Conservation (phyloP, 2,888 invertebrate genomes). For the Deilephila elpenor region DNA sequence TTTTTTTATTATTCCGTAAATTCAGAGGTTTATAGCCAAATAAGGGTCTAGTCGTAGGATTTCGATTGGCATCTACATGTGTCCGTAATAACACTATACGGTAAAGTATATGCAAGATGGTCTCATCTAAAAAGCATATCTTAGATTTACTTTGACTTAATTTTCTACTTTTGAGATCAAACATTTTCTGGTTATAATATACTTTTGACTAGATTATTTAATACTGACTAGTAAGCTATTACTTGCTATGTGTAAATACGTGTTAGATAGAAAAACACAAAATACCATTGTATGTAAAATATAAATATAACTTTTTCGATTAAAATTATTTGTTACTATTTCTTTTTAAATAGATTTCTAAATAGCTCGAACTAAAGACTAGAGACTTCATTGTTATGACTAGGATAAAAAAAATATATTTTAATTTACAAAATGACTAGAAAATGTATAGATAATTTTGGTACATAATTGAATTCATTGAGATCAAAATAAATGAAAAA, state of each 20-base stretch:
- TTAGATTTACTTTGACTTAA: background rate
- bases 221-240: background rate
- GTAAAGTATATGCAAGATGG: constrained; percentile 7
- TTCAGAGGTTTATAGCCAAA: background rate
- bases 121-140: background rate
- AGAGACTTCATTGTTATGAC: background rate
- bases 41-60: background rate
- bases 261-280: too few relatives aligned
- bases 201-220: constrained; percentile 1
- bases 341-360: background rate
- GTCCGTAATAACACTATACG: background rate
- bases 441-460: constrained; percentile 14
- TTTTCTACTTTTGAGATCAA: constrained; percentile 1
- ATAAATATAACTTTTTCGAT: too few relatives aligned
- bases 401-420: too few relatives aligned
- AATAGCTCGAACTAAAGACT: background rate
- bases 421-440: background rate
- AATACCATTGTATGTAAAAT: too few relatives aligned
- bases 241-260: too few relatives aligned
- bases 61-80: background rate
- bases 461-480: background rate
- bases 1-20: background rate
- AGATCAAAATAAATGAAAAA: background rate
- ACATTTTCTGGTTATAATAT: background rate
- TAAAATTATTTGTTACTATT: background rate